Conservation (phyloP, 2,797 vertebrate genomes). For the Chromis chromis region DNA sequence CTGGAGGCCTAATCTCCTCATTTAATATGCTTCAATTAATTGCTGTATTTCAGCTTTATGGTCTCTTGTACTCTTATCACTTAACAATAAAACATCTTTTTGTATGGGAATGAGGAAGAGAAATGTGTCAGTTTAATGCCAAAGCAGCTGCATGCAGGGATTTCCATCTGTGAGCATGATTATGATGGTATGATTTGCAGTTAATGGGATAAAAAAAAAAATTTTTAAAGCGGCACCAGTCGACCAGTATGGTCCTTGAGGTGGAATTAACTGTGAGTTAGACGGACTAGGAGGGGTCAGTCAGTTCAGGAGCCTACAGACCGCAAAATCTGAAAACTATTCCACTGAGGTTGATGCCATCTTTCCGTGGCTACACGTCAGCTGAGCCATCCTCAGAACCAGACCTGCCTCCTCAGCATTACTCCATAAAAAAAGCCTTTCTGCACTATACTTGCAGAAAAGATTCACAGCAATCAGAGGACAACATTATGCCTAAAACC, state of each 20-base stretch:
- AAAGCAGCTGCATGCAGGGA: not conserved
- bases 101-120: not conserved
- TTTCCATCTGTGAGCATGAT: conserved; percentile 2
- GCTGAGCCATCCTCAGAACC: conserved; percentile 47
- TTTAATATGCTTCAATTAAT: not conserved
- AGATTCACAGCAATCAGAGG: not conserved
- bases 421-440: conserved; percentile 8
- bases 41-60: not conserved
- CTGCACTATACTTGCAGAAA: not conserved
- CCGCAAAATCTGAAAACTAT: conserved; percentile 35
- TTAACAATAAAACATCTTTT: not conserved
- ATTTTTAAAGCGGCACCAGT: not conserved
- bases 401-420: conserved; percentile 50
- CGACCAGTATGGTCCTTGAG: not conserved
- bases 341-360: conserved; percentile 45
- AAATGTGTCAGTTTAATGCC: not conserved
- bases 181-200: not conserved
- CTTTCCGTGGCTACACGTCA: conserved; percentile 63
- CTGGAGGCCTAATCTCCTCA: not conserved
- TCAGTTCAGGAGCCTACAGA: conserved; percentile 43
- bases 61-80: not conserved
- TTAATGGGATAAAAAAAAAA: not conserved
- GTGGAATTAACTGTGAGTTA: conserved; percentile 20
- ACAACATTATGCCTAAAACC: not conserved
- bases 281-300: conserved; percentile 29